Conservation (phyloP, 1,140 invertebrate genomes). For the Danaus melanippus region DNA sequence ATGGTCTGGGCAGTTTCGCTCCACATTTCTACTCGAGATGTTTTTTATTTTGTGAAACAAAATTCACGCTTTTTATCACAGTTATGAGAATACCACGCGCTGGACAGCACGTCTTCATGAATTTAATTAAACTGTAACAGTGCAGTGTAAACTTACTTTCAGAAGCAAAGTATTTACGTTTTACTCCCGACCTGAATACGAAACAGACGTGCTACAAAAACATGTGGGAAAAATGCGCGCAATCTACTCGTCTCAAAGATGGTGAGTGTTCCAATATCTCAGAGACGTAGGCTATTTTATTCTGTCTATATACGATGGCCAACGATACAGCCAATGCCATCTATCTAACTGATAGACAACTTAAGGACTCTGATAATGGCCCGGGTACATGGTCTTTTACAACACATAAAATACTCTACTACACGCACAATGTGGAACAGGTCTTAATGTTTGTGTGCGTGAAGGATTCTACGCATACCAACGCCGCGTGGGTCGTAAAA, state of each 20-base stretch:
- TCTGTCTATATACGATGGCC: neutral
- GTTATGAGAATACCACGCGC: conserved; percentile 60
- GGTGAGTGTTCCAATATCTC: conserved; percentile 37
- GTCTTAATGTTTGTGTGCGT: conserved; percentile 47
- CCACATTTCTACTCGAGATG: conserved; percentile 60
- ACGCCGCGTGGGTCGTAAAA: conserved; percentile 34
- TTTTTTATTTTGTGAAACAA: conserved; percentile 59
- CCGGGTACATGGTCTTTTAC: conserved; percentile 47
- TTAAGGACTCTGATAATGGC: conserved; percentile 31
- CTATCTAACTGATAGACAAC: conserved; percentile 53
- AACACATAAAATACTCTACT: conserved; percentile 48
- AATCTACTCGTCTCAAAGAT: conserved; percentile 27
- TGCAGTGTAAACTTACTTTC: conserved; percentile 43
- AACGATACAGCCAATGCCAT: conserved; percentile 53
- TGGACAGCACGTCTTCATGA: conserved; percentile 57
- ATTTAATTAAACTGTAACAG: conserved; percentile 52
- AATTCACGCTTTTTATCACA: conserved; percentile 59
- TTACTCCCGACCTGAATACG: conserved; percentile 31
- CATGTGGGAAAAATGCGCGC: conserved; percentile 40
- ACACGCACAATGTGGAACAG: conserved; percentile 50
- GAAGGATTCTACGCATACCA: conserved; percentile 44
- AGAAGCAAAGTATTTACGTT: conserved; percentile 27
- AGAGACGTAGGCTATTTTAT: neutral
- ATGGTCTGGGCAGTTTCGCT: conserved; percentile 61
- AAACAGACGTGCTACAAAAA: conserved; percentile 45